These are phyloP conservation scores for Anomalospiza imberbis DNA, from an alignment of 2,797 vertebrate genomes.

Conservation along the genomic window DNA sequence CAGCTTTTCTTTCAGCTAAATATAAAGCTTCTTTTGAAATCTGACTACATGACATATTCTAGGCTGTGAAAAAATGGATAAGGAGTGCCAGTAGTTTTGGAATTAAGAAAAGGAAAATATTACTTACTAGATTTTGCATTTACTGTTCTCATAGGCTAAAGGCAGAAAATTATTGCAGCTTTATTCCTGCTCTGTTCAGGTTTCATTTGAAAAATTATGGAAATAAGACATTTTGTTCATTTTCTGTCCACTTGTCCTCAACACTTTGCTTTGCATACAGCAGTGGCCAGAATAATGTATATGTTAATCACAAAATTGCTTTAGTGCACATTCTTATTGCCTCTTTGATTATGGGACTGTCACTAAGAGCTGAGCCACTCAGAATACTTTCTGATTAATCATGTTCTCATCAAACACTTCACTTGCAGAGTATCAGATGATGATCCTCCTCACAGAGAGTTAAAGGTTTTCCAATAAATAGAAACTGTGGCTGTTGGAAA, in stretches of 20 bases:
- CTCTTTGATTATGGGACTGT: constrained; percentile 33
- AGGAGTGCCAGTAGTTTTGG: not conserved
- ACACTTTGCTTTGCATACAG: not conserved
- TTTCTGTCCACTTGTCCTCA: not conserved
- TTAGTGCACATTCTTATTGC: not conserved
- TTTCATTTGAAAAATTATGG: not conserved
- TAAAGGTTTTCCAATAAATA: constrained; percentile 49
- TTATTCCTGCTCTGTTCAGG: not conserved
- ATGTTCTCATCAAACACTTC: constrained; percentile 5
- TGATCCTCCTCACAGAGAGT: constrained; percentile 19
- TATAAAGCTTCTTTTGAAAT: not conserved
- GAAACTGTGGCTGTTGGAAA: constrained; percentile 28
- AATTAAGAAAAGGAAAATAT: not conserved
- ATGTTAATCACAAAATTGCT: constrained; percentile 33
- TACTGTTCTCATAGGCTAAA: not conserved
- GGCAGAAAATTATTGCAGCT: not conserved
- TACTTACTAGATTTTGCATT: not conserved
- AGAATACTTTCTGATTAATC: constrained; percentile 45
- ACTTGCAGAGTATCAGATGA: not conserved
- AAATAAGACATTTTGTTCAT: not conserved
- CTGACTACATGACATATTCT: not conserved
- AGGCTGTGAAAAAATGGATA: not conserved
- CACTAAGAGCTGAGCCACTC: constrained; percentile 6
- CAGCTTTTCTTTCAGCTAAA: not conserved
- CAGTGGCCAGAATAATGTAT: not conserved